phyloP scores from a whole-genome alignment of 2,888 invertebrate genomes.

The Brachynemurus nebulosus region DNA sequence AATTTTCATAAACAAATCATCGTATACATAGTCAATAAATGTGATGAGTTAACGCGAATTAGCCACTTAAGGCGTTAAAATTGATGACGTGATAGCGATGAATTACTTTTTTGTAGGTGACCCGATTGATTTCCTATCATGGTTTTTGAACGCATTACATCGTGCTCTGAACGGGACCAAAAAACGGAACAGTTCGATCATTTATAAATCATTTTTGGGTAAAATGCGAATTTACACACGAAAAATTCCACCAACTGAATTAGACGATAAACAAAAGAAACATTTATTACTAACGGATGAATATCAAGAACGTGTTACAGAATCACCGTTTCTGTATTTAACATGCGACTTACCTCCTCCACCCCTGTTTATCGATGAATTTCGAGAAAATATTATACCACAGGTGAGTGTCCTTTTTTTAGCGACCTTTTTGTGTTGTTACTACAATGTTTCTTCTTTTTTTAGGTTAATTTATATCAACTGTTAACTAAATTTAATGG shows the following conservation, averaged over 20 bases:
- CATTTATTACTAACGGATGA: conserved; percentile 67
- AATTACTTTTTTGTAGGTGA: too few relatives aligned
- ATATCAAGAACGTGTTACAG: conserved; percentile 74
- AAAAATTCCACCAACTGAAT: conserved; percentile 85
- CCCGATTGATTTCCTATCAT: conserved; percentile 93
- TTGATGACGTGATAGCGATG: too few relatives aligned
- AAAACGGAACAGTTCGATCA: conserved; percentile 75
- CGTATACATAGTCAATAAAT: too few relatives aligned
- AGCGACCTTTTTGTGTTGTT: not conserved
- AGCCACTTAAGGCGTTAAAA: too few relatives aligned
- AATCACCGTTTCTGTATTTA: conserved; percentile 89
- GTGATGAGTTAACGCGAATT: too few relatives aligned
- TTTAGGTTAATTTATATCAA: conserved; percentile 81
- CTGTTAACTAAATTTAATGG: conserved; percentile 95
- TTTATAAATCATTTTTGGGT: conserved; percentile 89
- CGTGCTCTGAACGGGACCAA: conserved; percentile 87
- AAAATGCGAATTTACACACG: conserved; percentile 81
- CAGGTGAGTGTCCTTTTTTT: conserved; percentile 45
- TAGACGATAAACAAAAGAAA: conserved; percentile 77
- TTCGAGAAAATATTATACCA: conserved; percentile 97
- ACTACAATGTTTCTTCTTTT: conserved; percentile 17
- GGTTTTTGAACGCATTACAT: conserved; percentile 95
- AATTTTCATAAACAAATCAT: too few relatives aligned
- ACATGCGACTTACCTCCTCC: conserved; percentile 97
- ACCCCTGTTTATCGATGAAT: conserved; percentile 93